Base-by-base conservation (phyloP, 1,140 invertebrate species). In the Pararge aegeria region DNA sequence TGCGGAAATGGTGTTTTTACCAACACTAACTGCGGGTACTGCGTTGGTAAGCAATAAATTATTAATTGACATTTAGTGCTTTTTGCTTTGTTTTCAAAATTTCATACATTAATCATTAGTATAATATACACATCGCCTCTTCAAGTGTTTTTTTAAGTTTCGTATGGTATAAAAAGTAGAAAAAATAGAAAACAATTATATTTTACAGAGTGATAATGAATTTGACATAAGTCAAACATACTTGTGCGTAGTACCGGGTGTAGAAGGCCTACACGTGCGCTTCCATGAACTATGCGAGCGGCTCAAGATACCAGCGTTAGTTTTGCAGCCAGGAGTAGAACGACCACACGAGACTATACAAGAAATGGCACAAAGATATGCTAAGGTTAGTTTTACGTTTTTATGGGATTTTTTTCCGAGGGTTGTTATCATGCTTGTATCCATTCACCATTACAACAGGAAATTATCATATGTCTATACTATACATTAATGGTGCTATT, bases 231-330 rank as follows among this genome's bases (percentile, higher is more conserved):
- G 16, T 5, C 18, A 64, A 19, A 66, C 46, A 1, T 69, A 73
- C 27, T 19, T 83, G 12, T 80, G 61, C 48, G 52, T 80, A 10
- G 48, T 85, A 2, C 78, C 80, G 0, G 80, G 80, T 1, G 16
- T 78, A 5, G 80, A 83, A 50, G 73, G 75, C 0, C 63, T 69
- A 18, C 42, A 70, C 12, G 15, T 59, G n/a, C 46, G 66, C 1
- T 80, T 83, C 61, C 15, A 24, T 0, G 15, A 2, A 5, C 29
- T 82, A 19, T 79, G 77, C 37, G 71, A 77, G 53, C 52, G 78
- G 1, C 55, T 82, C 5, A 80, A 79, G 54, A 24, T 80, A 19
- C 65, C 73, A 2, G 34, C 34, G n/a, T 2, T 37, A 12, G 65
- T 81, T 2, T 53, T 83, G 27, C 78, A 81, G n/a, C 58, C 51